Conservation (phyloP, 2,113 vertebrate species). For the Oryctolagus cuniculus region DNA sequence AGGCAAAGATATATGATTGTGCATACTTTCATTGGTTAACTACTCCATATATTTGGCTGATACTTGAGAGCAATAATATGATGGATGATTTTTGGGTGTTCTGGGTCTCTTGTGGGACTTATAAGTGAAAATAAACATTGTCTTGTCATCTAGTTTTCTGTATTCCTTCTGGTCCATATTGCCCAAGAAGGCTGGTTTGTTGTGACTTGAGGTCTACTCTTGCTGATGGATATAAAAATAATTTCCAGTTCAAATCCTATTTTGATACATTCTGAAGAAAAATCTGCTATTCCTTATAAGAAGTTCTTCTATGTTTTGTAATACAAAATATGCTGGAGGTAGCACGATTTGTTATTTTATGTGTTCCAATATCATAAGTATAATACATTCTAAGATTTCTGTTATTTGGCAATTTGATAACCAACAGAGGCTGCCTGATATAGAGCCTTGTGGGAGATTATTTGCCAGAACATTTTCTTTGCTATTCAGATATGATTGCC, state of each 20-base stretch:
- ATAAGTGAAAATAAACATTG: background rate
- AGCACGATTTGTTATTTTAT: background rate
- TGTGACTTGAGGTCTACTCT: background rate
- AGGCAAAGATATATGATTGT: background rate
- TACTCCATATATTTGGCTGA: background rate
- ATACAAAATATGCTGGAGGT: background rate
- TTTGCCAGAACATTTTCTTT: background rate
- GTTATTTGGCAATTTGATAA: slow-evolving; percentile 20
- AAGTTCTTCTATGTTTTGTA: slow-evolving; percentile 26
- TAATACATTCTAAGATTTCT: background rate
- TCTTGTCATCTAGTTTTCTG: background rate
- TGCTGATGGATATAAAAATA: background rate
- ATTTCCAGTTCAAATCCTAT: slow-evolving; percentile 1
- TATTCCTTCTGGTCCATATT: background rate
- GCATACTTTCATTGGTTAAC: background rate
- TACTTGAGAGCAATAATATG: background rate
- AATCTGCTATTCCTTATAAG: background rate
- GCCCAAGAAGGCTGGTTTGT: background rate
- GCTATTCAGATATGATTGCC: background rate
- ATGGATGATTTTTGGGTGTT: background rate
- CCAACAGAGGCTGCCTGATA: background rate
- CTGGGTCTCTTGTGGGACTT: background rate
- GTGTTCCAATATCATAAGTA: background rate
- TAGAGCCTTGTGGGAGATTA: background rate
- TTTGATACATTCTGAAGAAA: slow-evolving; percentile 46